Evolutionary conservation across 2,113 vertebrate species (phyloP).

Genomic region (Oreochromis niloticus): DNA sequence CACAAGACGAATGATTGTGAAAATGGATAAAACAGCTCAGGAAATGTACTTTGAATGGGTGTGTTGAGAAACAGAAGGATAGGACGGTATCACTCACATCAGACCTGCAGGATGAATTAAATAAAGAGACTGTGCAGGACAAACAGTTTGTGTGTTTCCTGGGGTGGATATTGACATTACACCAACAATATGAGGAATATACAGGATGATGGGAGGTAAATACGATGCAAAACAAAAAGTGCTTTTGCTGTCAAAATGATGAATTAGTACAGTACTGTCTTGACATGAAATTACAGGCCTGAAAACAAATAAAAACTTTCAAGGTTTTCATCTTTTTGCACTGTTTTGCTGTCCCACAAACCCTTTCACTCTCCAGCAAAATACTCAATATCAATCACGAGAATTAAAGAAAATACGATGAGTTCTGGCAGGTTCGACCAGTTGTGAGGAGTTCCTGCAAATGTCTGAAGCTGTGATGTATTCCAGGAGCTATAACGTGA

Average conservation of each 20-base stretch:
- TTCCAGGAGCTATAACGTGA: conserved; percentile 18
- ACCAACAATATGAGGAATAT: neutral
- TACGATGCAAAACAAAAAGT: neutral
- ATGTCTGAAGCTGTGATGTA: conserved; percentile 24
- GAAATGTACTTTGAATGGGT: neutral
- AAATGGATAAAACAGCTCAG: conserved; percentile 25
- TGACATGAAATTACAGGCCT: neutral
- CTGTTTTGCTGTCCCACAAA: neutral
- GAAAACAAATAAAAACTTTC: neutral
- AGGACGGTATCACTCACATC: conserved; percentile 13
- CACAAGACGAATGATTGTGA: conserved; percentile 7
- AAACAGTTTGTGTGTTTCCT: neutral
- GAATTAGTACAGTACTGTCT: neutral
- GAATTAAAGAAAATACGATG: conserved; percentile 1
- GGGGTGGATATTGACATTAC: neutral
- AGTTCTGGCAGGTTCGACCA: neutral
- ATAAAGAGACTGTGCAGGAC: neutral
- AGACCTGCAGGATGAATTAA: conserved; percentile 1
- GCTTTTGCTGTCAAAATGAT: neutral
- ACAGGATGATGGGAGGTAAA: neutral
- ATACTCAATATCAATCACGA: neutral
- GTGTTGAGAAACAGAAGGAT: neutral
- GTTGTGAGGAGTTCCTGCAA: conserved; percentile 1
- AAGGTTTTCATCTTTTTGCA: neutral
- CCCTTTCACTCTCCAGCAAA: neutral